Conservation (phyloP, 2,113 vertebrate species). For the Oxyura jamaicensis region DNA sequence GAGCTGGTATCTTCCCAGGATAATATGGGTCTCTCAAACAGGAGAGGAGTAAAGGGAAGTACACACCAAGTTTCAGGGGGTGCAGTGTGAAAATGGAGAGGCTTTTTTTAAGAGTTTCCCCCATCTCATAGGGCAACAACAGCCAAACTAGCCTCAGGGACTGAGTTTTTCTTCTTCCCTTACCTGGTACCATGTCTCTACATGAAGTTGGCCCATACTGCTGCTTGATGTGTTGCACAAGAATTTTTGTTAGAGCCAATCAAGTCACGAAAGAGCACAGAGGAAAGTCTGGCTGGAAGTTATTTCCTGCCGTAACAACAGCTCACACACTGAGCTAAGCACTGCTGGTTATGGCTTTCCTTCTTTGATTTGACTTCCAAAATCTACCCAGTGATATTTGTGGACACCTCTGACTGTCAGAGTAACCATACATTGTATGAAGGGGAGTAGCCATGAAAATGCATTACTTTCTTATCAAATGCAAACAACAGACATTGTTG, state of each 20-base stretch:
- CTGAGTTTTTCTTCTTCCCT: neutral
- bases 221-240: neutral
- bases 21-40: neutral
- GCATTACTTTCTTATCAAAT: neutral
- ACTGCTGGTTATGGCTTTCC: neutral
- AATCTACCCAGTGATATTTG: neutral
- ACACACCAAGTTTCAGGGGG: neutral
- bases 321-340: neutral
- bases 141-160: neutral
- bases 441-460: neutral
- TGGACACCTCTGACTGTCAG: neutral
- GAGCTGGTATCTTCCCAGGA: neutral
- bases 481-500: neutral
- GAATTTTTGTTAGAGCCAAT: neutral
- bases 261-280: neutral
- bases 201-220: neutral
- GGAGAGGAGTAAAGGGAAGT: neutral
- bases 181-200: accelerated
- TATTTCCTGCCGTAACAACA: neutral
- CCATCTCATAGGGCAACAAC: neutral
- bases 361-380: neutral
- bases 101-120: neutral
- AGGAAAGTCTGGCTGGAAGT: neutral
- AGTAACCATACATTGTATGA: neutral
- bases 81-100: neutral